A percentile compares a stretch with the other conserved stretches of the same genome.
Evolutionary conservation across 2,888 invertebrate genomes (phyloP).

Genomic region (Dasypogon diadema): DNA sequence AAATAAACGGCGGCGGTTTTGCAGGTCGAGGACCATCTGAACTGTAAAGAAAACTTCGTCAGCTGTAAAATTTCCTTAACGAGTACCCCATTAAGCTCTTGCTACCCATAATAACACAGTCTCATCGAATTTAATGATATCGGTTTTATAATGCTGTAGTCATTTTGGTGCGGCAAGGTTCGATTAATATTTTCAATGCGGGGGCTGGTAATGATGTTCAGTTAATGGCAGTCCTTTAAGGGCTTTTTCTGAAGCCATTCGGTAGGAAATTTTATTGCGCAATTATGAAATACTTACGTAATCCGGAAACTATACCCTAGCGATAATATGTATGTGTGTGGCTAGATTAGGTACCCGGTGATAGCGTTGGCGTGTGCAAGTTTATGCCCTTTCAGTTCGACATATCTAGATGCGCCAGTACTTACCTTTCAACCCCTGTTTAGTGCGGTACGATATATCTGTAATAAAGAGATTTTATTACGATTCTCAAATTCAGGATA

Average conservation of each 20-base stretch:
- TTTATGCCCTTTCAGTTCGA: neutral
- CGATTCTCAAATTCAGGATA: neutral
- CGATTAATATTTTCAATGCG: constrained; percentile 9
- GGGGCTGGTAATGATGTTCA: constrained; percentile 13
- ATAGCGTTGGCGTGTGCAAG: neutral
- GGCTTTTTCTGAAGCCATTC: neutral
- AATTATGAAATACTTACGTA: constrained; percentile 41
- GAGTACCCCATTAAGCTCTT: constrained; percentile 32
- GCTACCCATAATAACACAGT: constrained; percentile 27
- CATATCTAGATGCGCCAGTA: neutral
- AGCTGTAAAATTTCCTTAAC: constrained; percentile 31
- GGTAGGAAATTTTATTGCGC: constrained; percentile 10
- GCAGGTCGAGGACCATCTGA: constrained; percentile 27
- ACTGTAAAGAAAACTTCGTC: constrained; percentile 36
- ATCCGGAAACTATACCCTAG: constrained; percentile 13
- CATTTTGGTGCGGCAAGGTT: constrained; percentile 12
- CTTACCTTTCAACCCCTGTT: constrained; percentile 16
- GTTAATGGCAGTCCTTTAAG: constrained; percentile 16
- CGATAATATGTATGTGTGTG: constrained; percentile 33
- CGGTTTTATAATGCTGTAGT: constrained; percentile 24
- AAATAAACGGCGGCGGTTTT: constrained; percentile 20
- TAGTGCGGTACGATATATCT: constrained; percentile 14
- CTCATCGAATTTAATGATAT: constrained; percentile 42
- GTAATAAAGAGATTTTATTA: constrained; percentile 30
- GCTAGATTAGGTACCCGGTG: neutral